Conservation (phyloP, 2,113 vertebrate species). For the Macroglossus sobrinus region DNA sequence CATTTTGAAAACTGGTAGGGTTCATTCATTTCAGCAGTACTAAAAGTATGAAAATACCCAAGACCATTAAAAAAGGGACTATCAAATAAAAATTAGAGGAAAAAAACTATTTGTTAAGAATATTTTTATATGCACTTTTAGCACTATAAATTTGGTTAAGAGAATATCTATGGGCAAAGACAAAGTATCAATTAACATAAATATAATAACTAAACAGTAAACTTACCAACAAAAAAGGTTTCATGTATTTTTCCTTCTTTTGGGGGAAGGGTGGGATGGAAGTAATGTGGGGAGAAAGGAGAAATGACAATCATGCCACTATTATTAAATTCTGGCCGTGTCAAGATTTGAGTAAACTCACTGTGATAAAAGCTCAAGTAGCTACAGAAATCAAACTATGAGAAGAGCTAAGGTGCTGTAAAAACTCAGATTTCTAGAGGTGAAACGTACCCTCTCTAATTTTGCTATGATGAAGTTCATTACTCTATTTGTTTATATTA, state of each 20-base stretch:
- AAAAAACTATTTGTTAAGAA: not conserved
- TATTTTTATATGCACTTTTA: slow-evolving; percentile 9
- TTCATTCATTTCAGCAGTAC: not conserved
- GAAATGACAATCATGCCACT: not conserved
- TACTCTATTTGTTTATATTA: slow-evolving; percentile 15
- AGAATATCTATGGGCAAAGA: not conserved
- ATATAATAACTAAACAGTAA: not conserved
- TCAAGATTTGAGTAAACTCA: not conserved
- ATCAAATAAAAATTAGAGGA: not conserved
- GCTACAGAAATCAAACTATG: not conserved
- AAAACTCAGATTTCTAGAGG: not conserved
- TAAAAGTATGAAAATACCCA: not conserved
- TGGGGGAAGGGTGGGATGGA: too few species aligned
- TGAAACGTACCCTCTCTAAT: not conserved
- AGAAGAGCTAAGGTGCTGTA: not conserved
- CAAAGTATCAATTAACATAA: not conserved
- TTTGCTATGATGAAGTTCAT: not conserved
- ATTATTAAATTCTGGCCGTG: not conserved
- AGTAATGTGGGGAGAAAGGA: not conserved
- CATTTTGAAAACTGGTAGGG: not conserved
- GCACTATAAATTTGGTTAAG: not conserved
- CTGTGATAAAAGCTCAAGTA: not conserved
- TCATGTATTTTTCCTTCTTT: not conserved
- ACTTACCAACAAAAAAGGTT: not conserved
- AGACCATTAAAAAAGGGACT: not conserved